Base-by-base conservation (phyloP, 2,113 vertebrate species). In the Lophius piscatorius region DNA sequence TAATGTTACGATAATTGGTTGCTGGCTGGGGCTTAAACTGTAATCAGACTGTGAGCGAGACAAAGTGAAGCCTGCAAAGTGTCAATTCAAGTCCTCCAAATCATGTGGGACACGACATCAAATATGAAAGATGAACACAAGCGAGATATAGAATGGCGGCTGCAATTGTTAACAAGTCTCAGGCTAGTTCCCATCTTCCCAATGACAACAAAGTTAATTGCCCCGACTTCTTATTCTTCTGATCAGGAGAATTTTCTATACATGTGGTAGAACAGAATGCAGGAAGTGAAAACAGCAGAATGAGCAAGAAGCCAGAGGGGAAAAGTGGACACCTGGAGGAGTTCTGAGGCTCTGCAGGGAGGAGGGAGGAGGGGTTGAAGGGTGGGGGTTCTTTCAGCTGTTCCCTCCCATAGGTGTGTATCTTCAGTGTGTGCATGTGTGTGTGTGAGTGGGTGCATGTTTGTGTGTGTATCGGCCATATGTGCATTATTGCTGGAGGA, bases 401-500 rank as follows among this genome's bases (percentile, higher is more conserved):
- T 87, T 83, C 70, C 60, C 51, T 70, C 57, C 24, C 65, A 64
- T 55, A 59, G 33, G 72, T 70, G 68, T 54, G 68, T 74, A 9
- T 9, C 45, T 70, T 38, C 31, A 49, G 41, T 49, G 47, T 51
- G 47, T 26, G 45, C 64, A 63, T 52, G 61, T 26, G 71, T 69
- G 67, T 52, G 70, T 78, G 8, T 8, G 48, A 66, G 41, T 41
- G 47, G 47, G 45, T 46, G 59, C 34, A 33, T 61, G 40, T 47
- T 26, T 49, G 47, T 26, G 45, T 74, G 78, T 66, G 71, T 42
- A 54, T 28, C 14, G 73, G 57, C 84, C 81, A 80, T 89, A 88
- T 89, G 87, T 60, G 78, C 80, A 70, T 76, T 64, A 77, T 72
- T 84, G 87, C 87, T 87, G 67, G 83, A 89, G 87, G 87, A 88